Conservation (phyloP, 2,888 invertebrate genomes). For the Mayetiola destructor region DNA sequence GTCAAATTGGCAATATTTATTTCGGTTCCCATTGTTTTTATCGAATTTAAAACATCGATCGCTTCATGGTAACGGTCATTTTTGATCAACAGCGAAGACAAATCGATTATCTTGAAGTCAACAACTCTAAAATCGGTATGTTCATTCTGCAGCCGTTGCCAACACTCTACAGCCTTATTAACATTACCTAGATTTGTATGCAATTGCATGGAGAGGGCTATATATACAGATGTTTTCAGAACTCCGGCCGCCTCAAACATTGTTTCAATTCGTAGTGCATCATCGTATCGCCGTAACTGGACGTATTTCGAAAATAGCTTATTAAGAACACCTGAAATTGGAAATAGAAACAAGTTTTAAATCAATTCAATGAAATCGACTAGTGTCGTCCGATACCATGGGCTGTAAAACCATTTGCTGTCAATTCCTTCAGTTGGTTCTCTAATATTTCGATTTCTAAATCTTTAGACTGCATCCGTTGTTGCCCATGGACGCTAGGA, state of each 20-base stretch:
- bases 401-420: background rate
- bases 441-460: background rate
- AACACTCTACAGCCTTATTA: conserved; percentile 38
- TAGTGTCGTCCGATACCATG: background rate
- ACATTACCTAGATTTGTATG: conserved; percentile 41
- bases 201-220: conserved; percentile 54
- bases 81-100: conserved; percentile 43
- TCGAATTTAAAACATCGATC: conserved; percentile 39
- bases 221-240: conserved; percentile 43
- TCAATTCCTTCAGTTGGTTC: background rate
- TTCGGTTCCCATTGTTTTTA: conserved; percentile 32
- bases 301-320: conserved; percentile 45
- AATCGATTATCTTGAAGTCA: conserved; percentile 49
- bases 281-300: conserved; percentile 39
- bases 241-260: conserved; percentile 41
- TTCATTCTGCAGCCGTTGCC: conserved; percentile 39
- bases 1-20: conserved; percentile 37
- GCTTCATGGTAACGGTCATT: conserved; percentile 27
- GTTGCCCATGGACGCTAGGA: background rate
- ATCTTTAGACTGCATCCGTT: background rate
- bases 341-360: background rate
- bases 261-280: conserved; percentile 40
- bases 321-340: conserved; percentile 35
- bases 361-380: background rate
- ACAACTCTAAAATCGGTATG: conserved; percentile 46